Percentiles rank a stretch among this genome's conserved stretches.
phyloP scores from a whole-genome alignment of 2,888 invertebrate species.

The Ecliptopera silaceata region DNA sequence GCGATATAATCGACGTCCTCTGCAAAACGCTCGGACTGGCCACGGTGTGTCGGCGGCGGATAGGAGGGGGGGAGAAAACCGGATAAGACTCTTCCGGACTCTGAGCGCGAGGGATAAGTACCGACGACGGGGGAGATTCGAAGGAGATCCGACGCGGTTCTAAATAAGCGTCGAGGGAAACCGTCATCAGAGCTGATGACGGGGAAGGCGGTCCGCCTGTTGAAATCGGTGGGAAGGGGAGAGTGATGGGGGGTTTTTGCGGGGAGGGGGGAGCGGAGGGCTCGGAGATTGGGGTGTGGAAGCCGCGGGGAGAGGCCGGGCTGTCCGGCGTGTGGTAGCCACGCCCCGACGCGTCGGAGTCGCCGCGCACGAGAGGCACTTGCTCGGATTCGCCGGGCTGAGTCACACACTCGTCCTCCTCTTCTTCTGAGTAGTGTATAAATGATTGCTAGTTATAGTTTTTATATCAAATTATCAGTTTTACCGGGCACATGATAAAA shows the following conservation, averaged over 20 bases:
- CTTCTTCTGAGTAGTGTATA: constrained; percentile 58
- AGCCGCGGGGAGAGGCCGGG: constrained; percentile 83
- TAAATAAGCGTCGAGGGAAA: constrained; percentile 92
- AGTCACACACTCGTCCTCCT: constrained; percentile 65
- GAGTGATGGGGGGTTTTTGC: constrained; percentile 81
- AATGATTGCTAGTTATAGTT: constrained; percentile 12
- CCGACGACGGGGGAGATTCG: constrained; percentile 89
- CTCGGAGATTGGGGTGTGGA: constrained; percentile 89
- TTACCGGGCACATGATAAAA: not conserved
- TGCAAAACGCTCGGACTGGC: constrained; percentile 81
- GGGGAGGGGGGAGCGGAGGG: constrained; percentile 76
- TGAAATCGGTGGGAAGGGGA: constrained; percentile 64
- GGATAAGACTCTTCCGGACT: constrained; percentile 93
- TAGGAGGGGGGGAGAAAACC: constrained; percentile 92
- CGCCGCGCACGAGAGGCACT: constrained; percentile 79
- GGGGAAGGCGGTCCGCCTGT: constrained; percentile 87
- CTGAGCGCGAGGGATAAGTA: constrained; percentile 85
- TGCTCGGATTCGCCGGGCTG: constrained; percentile 64
- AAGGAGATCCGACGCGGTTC: constrained; percentile 93
- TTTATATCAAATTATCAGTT: not conserved
- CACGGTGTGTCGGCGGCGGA: constrained; percentile 86
- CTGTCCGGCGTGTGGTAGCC: constrained; percentile 80
- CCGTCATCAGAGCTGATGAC: constrained; percentile 92
- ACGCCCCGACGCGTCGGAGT: constrained; percentile 81
- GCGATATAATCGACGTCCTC: constrained; percentile 89